Conservation (phyloP, 2,113 vertebrate genomes). For the Zootoca vivipara region DNA sequence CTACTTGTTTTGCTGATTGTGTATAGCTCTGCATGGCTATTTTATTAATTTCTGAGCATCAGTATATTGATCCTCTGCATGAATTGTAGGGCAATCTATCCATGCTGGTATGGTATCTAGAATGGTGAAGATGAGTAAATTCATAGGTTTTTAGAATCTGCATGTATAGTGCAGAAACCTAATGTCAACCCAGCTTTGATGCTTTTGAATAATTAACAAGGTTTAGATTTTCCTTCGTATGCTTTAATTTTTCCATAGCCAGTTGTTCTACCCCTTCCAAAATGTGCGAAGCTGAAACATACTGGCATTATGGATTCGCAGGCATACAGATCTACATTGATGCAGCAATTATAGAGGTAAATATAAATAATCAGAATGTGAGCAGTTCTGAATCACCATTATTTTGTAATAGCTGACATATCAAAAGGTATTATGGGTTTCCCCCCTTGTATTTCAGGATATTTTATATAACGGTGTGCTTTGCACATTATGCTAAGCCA, state of each 20-base stretch:
- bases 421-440: not conserved
- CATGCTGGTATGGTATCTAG: not conserved
- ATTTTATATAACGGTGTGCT: not conserved
- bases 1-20: not conserved
- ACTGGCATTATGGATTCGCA: constrained; percentile 89
- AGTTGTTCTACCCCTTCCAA: constrained; percentile 66
- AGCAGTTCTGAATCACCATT: rapidly evolving
- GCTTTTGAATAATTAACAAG: rapidly evolving
- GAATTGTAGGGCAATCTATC: not conserved
- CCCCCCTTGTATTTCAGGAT: not conserved
- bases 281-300: constrained; percentile 84
- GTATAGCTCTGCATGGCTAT: not conserved
- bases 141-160: not conserved
- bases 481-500: no score
- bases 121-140: not conserved
- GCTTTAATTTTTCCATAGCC: constrained; percentile 56
- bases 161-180: not conserved
- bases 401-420: not conserved
- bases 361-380: rapidly evolving
- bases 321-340: constrained; percentile 89
- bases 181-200: not conserved
- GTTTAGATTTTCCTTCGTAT: not conserved
- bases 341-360: constrained; percentile 92
- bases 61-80: not conserved
- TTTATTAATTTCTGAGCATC: not conserved